phyloP scores from a whole-genome alignment of 2,888 invertebrate species.

The Diarsia mendica region DNA sequence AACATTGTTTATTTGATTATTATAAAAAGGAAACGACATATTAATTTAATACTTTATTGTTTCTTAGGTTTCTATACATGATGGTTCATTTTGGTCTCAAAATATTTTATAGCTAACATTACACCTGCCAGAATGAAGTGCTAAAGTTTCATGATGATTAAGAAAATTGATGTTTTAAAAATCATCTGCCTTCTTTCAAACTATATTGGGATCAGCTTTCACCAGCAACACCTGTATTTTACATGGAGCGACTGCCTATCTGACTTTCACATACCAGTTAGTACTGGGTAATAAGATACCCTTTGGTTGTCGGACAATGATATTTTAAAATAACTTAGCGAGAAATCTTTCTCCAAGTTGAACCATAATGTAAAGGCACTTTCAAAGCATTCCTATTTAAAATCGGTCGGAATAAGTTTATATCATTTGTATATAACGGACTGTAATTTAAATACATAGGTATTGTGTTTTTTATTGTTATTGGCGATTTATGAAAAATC shows the following conservation, averaged over 20 bases:
- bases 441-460: slow-evolving; percentile 29
- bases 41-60: slow-evolving; percentile 34
- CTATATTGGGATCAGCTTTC: too few species aligned
- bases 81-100: slow-evolving; percentile 2
- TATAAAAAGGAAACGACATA: slow-evolving; percentile 12
- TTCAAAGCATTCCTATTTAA: slow-evolving; percentile 57
- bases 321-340: not conserved
- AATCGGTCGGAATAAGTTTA: slow-evolving; percentile 39
- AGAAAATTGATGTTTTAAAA: not conserved
- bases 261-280: not conserved
- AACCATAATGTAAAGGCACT: slow-evolving; percentile 26
- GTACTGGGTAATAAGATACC: not conserved
- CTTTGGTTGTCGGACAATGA: not conserved
- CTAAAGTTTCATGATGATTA: not conserved
- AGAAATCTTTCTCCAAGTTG: too few species aligned
- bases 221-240: too few species aligned
- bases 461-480: slow-evolving; percentile 24
- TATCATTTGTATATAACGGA: slow-evolving; percentile 60
- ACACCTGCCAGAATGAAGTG: not conserved
- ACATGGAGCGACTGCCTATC: not conserved
- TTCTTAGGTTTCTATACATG: slow-evolving; percentile 12
- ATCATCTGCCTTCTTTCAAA: too few species aligned
- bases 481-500: slow-evolving; percentile 31
- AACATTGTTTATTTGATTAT: slow-evolving; percentile 35
- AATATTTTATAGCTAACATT: not conserved